Conservation (phyloP, 2,113 vertebrate genomes). For the Phoxinus phoxinus region DNA sequence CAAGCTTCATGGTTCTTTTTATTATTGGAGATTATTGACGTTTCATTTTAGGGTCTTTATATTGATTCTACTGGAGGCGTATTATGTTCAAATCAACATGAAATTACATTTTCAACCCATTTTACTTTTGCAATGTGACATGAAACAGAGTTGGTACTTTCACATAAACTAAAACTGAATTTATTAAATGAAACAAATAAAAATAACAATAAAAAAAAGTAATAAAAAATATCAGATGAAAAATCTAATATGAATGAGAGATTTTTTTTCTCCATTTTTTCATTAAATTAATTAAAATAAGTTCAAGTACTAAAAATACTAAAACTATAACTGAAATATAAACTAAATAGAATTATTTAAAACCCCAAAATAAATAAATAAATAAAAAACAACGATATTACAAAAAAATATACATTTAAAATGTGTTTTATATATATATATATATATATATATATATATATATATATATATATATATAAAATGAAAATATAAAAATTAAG, state of each 20-base stretch:
- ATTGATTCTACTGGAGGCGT: neutral
- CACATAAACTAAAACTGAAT: neutral
- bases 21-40: neutral
- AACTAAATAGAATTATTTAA: neutral
- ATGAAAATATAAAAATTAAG: neutral
- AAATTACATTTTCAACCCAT: neutral
- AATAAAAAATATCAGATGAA: neutral
- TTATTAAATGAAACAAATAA: neutral
- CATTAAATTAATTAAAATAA: neutral
- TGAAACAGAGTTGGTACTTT: neutral
- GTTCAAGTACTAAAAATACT: neutral
- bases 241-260: neutral
- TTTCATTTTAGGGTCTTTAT: neutral
- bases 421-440: neutral
- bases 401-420: too few relatives aligned
- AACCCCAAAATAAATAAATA: neutral
- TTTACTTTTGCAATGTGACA: neutral
- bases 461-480: neutral
- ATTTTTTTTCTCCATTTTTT: too few relatives aligned
- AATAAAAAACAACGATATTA: neutral
- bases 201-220: neutral
- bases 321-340: neutral
- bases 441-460: neutral
- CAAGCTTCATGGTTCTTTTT: neutral
- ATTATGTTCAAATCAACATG: neutral